phyloP scores from a whole-genome alignment of 1,140 invertebrate genomes.

The Diplogasteroides magnus region DNA sequence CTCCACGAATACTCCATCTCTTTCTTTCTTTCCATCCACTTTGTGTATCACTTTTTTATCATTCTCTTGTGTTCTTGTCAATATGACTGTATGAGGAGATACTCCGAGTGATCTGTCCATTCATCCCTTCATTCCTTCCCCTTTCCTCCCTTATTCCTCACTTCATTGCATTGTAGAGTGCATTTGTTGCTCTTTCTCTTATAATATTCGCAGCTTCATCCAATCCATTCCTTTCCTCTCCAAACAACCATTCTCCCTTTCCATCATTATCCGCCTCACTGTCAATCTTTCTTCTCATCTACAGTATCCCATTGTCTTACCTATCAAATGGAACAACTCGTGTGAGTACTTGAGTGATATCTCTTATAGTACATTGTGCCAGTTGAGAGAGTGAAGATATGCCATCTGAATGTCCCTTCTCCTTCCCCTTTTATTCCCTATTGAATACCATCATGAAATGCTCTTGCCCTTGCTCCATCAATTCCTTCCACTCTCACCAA shows the following conservation, averaged over 20 bases:
- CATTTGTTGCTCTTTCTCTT: conserved; percentile 3
- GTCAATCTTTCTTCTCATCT: not conserved
- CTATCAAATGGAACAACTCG: conserved; percentile 72
- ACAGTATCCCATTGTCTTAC: conserved; percentile 36
- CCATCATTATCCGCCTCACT: conserved; percentile 7
- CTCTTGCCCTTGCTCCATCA: conserved; percentile 76
- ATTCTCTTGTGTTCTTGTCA: not conserved
- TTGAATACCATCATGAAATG: conserved; percentile 74
- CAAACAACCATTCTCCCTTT: conserved; percentile 22
- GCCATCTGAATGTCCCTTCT: conserved; percentile 7
- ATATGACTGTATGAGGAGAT: not conserved
- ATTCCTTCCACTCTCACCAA: conserved; percentile 77
- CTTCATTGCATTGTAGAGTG: too few species aligned
- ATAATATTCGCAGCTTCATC: conserved; percentile 5
- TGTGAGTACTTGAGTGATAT: conserved; percentile 72
- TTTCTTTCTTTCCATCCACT: not conserved
- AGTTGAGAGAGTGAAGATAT: conserved; percentile 57
- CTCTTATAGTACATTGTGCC: conserved; percentile 67
- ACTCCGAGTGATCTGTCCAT: not conserved
- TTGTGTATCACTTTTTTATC: not conserved
- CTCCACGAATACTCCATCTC: not conserved
- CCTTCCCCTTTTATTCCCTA: conserved; percentile 67
- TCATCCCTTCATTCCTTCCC: too few species aligned
- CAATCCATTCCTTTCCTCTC: conserved; percentile 10
- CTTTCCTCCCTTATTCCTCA: too few species aligned